These are phyloP conservation scores for Nettapus auritus DNA, from an alignment of 2,113 vertebrate species.

Conservation along the genomic window DNA sequence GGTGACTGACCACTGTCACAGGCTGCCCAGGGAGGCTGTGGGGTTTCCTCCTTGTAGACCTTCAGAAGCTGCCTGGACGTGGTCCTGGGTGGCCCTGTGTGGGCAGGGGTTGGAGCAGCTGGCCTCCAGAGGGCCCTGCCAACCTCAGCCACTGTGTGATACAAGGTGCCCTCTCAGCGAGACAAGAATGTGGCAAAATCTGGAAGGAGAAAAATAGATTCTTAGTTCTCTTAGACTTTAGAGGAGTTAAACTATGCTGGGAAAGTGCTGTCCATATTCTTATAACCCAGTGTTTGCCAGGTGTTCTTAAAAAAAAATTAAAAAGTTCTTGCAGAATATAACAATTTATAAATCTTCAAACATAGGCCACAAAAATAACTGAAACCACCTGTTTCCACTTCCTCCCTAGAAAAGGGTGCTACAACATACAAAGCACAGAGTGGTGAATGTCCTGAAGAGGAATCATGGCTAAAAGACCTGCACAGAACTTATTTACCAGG, in stretches of 20 bases:
- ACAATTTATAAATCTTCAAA: not conserved
- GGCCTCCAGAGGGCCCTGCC: not conserved
- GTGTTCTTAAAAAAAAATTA: not conserved
- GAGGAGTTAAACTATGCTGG: not conserved
- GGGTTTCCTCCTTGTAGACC: not conserved
- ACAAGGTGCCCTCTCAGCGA: not conserved
- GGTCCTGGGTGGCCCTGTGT: not conserved
- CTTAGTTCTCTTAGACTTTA: not conserved
- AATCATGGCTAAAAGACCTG: fast-evolving
- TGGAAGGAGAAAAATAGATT: not conserved
- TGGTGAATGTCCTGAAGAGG: not conserved
- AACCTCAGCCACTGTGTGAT: not conserved
- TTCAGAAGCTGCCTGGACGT: not conserved
- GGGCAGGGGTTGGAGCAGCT: not conserved
- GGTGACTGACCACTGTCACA: not conserved
- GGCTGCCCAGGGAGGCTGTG: not conserved
- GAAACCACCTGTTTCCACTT: conserved; percentile 8
- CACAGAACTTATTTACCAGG: not conserved
- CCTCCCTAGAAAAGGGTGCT: not conserved
- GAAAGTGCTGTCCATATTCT: not conserved
- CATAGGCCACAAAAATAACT: not conserved
- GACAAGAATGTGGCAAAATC: not conserved
- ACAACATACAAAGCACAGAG: fast-evolving
- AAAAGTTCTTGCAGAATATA: not conserved
- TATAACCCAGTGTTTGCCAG: not conserved